These are phyloP conservation scores for Dicrurus megarhynchus DNA, from an alignment of 2,113 vertebrate genomes.

Conservation along the genomic window DNA sequence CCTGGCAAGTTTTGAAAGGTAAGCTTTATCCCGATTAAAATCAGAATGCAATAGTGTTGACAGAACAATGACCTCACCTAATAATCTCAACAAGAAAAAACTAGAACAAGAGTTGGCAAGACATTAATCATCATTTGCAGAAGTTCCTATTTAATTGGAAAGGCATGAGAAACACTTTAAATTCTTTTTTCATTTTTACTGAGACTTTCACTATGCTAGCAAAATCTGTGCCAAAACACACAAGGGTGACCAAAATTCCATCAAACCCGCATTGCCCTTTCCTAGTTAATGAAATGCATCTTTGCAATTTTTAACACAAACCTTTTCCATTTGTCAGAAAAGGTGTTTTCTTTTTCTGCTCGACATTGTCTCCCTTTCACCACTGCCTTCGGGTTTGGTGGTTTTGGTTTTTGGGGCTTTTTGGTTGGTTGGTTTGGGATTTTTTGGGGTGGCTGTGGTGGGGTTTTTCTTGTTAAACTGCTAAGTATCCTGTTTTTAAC, in stretches of 20 bases:
- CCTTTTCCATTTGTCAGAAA: not conserved
- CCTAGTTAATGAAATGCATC: not conserved
- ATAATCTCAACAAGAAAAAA: not conserved
- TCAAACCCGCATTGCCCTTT: not conserved
- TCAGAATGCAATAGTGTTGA: constrained; percentile 39
- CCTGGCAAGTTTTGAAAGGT: constrained; percentile 21
- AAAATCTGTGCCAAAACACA: not conserved
- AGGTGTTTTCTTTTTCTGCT: not conserved
- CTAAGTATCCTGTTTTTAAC: not conserved
- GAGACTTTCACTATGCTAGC: not conserved
- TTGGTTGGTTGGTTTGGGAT: not conserved
- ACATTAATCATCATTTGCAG: not conserved
- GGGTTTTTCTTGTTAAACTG: not conserved
- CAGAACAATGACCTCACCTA: constrained; percentile 14
- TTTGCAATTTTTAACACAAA: not conserved
- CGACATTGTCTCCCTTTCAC: not conserved
- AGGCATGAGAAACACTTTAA: not conserved
- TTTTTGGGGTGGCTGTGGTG: not conserved
- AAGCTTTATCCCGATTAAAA: constrained; percentile 51
- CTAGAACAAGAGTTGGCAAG: not conserved
- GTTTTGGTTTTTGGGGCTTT: not conserved
- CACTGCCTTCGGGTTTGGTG: not conserved
- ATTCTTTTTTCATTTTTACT: not conserved
- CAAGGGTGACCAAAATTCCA: not conserved
- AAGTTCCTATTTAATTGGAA: not conserved